These are phyloP conservation scores for Oophaga pumilio DNA, from an alignment of 2,113 vertebrate species.

Conservation along the genomic window DNA sequence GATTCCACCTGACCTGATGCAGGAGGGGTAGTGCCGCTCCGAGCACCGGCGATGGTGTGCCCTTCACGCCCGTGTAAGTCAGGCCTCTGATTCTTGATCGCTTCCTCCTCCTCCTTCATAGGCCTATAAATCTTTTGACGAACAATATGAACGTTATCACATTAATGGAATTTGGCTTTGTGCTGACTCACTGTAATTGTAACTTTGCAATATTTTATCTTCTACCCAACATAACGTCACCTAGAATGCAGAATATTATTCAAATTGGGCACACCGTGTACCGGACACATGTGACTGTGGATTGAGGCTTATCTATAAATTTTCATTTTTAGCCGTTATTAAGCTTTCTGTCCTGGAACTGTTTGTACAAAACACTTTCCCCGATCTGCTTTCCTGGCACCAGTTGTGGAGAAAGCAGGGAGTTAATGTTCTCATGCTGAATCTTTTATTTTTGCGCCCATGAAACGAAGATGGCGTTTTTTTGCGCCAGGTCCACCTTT, in stretches of 20 bases:
- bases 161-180: slow-evolving; percentile 38
- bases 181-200: slow-evolving; percentile 44
- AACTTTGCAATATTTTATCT: slow-evolving; percentile 26
- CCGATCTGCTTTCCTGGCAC: neutral
- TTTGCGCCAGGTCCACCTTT: neutral
- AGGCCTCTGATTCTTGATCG: slow-evolving; percentile 5
- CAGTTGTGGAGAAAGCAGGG: too few species aligned
- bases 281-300: neutral
- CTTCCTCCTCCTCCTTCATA: slow-evolving; percentile 6
- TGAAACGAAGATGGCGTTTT: neutral
- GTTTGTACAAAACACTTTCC: neutral
- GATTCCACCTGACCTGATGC: neutral
- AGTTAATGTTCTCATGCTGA: neutral
- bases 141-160: slow-evolving; percentile 36
- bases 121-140: slow-evolving; percentile 31
- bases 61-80: slow-evolving; percentile 35
- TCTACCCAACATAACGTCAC: slow-evolving; percentile 5
- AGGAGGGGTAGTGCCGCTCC: neutral
- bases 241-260: neutral
- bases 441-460: neutral
- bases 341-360: neutral
- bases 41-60: slow-evolving; percentile 24
- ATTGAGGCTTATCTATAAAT: neutral
- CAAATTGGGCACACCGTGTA: neutral
- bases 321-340: neutral